Base-by-base conservation (phyloP, 2,113 vertebrate species). In the Astur gentilis region DNA sequence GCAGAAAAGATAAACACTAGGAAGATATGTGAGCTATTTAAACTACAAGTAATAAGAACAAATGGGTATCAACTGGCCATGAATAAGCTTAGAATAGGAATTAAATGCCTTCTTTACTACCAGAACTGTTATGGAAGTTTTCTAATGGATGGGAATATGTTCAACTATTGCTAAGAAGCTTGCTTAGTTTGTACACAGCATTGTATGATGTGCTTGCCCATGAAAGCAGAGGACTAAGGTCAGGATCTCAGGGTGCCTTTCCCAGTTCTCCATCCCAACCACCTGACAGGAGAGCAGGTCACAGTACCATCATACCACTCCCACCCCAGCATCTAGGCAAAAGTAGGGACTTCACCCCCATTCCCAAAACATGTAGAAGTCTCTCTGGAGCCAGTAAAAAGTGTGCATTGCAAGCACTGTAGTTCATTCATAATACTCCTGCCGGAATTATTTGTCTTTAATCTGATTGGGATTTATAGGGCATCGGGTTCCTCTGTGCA, bases 241-340 rank as follows among this genome's bases (percentile, higher is more conserved):
- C 10, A 79, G 26, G 16, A 77, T 9, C 32, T 88, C 26, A 62
- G 36, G 19, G 64, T 49, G 17, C 9, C 5, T 61, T 72, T 64
- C 40, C 17, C 15, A n/a, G 34, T 78, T 85, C 55, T 57, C 40
- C 14, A 47, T 34, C 13, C 10, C 18, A 47, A 16, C 0, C 10
- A 42, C 5, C 21, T 76, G 20, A 20, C 16, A 85, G 22, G 2
- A 89, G 21, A 71, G 5, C 17, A 64, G 9, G 18, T 80, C 25
- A 69, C 9, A 19, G 2, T 45, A 49, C 42, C 0, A 0, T 40
- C 61, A 50, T 12, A 19, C 49, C 15, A 34, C 16, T 71, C 22
- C 3, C 6, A 62, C 2, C 0, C 3, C 13, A 71, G 5, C 0
- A 72, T 29, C 45, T 1, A 58, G 18, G 29, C 16, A 67, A 82